phyloP scores from a whole-genome alignment of 2,113 vertebrate species.

The Bujurquina vittata region DNA sequence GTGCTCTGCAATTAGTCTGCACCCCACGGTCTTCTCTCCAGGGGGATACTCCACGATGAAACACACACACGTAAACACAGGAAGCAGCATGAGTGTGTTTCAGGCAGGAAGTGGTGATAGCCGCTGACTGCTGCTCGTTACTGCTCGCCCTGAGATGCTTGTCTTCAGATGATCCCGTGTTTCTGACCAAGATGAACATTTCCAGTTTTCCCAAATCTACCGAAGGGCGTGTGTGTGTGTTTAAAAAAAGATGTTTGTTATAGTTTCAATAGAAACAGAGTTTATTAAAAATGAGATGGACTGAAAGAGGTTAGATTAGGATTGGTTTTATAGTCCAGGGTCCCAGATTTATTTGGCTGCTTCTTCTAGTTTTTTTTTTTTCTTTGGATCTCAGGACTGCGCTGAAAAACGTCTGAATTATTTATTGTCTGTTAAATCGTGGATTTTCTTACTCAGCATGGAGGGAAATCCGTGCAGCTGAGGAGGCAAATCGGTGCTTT shows the following conservation, averaged over 20 bases:
- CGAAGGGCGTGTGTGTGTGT: background rate
- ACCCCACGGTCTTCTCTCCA: slow-evolving; percentile 32
- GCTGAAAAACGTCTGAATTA: no score
- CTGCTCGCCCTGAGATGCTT: slow-evolving; percentile 17
- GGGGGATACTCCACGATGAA: background rate
- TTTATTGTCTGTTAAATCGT: no score
- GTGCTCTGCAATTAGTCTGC: slow-evolving; percentile 36
- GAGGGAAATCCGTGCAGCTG: background rate
- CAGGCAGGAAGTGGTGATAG: slow-evolving; percentile 53
- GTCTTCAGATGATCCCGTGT: background rate
- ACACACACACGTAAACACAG: slow-evolving; percentile 57
- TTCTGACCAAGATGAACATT: background rate
- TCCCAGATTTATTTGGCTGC: background rate
- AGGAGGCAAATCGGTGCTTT: background rate
- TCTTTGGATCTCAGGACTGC: no score
- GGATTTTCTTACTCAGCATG: no score
- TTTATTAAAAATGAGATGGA: background rate
- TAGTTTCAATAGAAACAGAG: fast-evolving
- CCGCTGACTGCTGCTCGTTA: slow-evolving; percentile 15
- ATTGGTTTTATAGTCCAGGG: background rate
- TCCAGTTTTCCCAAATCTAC: background rate
- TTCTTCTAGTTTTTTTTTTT: no score
- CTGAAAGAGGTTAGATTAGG: background rate
- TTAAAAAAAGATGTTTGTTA: fast-evolving
- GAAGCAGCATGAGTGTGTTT: slow-evolving; percentile 45